Evolutionary conservation across 1,140 invertebrate species (phyloP).

Genomic region (Neelides sp.): DNA sequence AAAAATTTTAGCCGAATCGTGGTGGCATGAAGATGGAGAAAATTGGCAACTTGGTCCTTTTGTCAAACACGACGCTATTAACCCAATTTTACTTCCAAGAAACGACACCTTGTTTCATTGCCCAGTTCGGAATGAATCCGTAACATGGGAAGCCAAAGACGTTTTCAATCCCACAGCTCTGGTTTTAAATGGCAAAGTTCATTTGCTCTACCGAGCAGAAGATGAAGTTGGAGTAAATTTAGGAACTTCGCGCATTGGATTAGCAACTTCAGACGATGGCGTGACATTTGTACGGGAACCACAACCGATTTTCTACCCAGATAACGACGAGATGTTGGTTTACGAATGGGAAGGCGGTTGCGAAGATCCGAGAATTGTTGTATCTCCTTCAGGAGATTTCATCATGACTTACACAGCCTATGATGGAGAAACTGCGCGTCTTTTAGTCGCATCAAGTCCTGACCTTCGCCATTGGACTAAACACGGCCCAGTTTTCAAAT

Average conservation of each 20-base stretch:
- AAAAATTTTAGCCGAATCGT: not conserved
- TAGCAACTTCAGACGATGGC: constrained; percentile 20
- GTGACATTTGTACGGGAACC: constrained; percentile 8
- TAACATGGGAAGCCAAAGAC: constrained; percentile 26
- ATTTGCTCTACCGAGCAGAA: constrained; percentile 25
- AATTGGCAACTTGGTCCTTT: constrained; percentile 17
- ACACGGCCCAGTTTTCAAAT: constrained; percentile 21
- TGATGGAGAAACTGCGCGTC: constrained; percentile 17
- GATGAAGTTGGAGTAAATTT: constrained; percentile 13
- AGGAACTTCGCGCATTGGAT: constrained; percentile 25
- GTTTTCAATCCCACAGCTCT: constrained; percentile 29
- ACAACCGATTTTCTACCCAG: constrained; percentile 25
- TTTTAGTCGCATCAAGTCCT: constrained; percentile 17
- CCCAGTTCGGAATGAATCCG: constrained; percentile 8
- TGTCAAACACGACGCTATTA: constrained; percentile 18
- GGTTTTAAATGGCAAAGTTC: constrained; percentile 13
- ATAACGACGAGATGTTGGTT: constrained; percentile 9
- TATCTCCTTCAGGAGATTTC: constrained; percentile 12
- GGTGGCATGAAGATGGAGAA: not conserved
- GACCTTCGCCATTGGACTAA: constrained; percentile 22
- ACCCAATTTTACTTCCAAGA: constrained; percentile 14
- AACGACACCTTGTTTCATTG: constrained; percentile 22
- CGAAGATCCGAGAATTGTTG: constrained; percentile 25
- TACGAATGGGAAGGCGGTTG: constrained; percentile 29
- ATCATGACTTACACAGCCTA: constrained; percentile 27